Conservation (phyloP, 2,888 invertebrate genomes). For the Lithophane ornitopus region DNA sequence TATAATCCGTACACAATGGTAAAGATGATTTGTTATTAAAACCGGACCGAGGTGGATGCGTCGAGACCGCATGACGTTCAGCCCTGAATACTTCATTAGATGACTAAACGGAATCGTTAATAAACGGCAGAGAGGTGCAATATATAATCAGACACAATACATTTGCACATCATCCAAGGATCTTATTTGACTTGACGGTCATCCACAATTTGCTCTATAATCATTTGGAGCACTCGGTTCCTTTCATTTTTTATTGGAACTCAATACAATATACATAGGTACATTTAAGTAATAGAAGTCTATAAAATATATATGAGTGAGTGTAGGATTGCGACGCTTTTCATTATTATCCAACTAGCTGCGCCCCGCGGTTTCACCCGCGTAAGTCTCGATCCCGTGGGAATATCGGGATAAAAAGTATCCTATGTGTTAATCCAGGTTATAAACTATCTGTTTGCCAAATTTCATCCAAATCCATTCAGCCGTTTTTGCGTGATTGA, state of each 20-base stretch:
- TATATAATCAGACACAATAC: conserved; percentile 75
- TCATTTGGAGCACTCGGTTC: conserved; percentile 55
- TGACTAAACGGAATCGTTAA: conserved; percentile 84
- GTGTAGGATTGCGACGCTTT: neutral
- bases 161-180: conserved; percentile 74
- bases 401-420: too few relatives aligned
- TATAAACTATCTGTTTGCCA: too few relatives aligned
- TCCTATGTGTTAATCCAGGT: too few relatives aligned
- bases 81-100: conserved; percentile 88
- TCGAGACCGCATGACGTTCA: conserved; percentile 68
- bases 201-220: conserved; percentile 50
- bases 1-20: conserved; percentile 78
- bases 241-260: conserved; percentile 38
- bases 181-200: conserved; percentile 54
- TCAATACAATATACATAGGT: neutral
- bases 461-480: too few relatives aligned
- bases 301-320: conserved; percentile 11
- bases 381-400: too few relatives aligned
- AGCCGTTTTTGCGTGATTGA: too few relatives aligned
- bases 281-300: neutral
- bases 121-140: conserved; percentile 77
- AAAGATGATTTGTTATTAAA: conserved; percentile 81
- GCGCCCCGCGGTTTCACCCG: too few relatives aligned
- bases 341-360: conserved; percentile 3
- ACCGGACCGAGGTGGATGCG: conserved; percentile 74